These are phyloP conservation scores for Sinhomidia bicolor DNA, from an alignment of 2,888 invertebrate genomes.

Conservation along the genomic window DNA sequence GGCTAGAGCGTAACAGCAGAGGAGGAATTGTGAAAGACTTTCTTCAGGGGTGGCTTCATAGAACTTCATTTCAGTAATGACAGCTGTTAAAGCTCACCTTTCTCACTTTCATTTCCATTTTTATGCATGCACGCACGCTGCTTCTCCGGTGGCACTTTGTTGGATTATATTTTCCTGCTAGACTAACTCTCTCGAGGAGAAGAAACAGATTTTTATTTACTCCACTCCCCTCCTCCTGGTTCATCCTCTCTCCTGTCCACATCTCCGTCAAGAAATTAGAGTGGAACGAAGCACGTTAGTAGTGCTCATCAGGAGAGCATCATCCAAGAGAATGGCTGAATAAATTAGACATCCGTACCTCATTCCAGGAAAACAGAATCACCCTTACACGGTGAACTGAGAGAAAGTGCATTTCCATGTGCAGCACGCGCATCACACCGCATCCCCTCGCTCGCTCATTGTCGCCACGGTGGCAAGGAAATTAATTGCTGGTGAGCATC, in stretches of 20 bases:
- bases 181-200: background rate
- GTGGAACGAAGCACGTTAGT: conserved; percentile 26
- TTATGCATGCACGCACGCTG: conserved; percentile 13
- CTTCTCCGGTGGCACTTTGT: background rate
- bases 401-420: background rate
- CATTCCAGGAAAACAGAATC: background rate
- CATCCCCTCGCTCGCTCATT: background rate
- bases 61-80: conserved; percentile 24
- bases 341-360: conserved; percentile 4
- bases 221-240: conserved; percentile 9
- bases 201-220: conserved; percentile 61
- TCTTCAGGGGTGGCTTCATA: background rate
- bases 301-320: conserved; percentile 6
- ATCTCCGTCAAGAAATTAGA: conserved; percentile 33
- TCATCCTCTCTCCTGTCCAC: background rate
- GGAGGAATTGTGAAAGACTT: too few relatives aligned
- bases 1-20: too few relatives aligned
- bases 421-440: background rate
- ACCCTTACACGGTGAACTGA: background rate
- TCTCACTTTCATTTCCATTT: conserved; percentile 42
- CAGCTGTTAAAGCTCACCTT: conserved; percentile 48
- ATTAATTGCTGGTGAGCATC: conserved; percentile 43
- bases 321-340: background rate
- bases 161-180: background rate
- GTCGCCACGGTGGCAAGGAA: background rate